Conservation (phyloP, 2,113 vertebrate genomes). For the Strigops habroptila region DNA sequence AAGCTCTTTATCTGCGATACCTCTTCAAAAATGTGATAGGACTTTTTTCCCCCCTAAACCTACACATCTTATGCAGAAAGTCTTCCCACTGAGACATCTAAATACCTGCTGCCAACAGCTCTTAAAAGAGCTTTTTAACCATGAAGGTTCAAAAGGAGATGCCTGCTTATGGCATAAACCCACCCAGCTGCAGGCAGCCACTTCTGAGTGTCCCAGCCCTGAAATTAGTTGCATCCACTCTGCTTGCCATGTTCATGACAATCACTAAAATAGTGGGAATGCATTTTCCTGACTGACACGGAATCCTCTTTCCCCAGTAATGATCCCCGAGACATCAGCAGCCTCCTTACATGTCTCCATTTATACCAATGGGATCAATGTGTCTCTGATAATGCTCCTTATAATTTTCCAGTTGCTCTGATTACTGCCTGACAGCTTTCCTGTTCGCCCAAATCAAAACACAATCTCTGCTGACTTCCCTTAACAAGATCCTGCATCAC, state of each 20-base stretch:
- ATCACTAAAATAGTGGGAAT: background rate
- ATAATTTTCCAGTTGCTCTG: background rate
- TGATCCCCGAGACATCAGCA: background rate
- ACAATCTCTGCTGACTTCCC: background rate
- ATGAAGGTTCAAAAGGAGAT: background rate
- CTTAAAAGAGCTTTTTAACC: background rate
- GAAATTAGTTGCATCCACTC: background rate
- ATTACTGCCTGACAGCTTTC: background rate
- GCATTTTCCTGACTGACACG: fast-evolving
- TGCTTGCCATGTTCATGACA: fast-evolving
- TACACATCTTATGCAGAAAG: background rate
- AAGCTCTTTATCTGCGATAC: conserved; percentile 17
- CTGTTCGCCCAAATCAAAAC: background rate
- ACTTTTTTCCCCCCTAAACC: background rate
- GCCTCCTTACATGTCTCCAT: background rate
- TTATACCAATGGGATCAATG: background rate
- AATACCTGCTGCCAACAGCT: background rate
- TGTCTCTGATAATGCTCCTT: background rate
- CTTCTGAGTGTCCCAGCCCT: background rate
- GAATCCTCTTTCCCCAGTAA: background rate
- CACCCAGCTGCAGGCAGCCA: background rate
- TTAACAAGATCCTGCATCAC: background rate
- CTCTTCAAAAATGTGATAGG: background rate
- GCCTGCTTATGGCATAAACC: background rate
- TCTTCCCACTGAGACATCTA: background rate